These are phyloP conservation scores for Elachura formosa DNA, from an alignment of 2,113 vertebrate species.

Conservation along the genomic window DNA sequence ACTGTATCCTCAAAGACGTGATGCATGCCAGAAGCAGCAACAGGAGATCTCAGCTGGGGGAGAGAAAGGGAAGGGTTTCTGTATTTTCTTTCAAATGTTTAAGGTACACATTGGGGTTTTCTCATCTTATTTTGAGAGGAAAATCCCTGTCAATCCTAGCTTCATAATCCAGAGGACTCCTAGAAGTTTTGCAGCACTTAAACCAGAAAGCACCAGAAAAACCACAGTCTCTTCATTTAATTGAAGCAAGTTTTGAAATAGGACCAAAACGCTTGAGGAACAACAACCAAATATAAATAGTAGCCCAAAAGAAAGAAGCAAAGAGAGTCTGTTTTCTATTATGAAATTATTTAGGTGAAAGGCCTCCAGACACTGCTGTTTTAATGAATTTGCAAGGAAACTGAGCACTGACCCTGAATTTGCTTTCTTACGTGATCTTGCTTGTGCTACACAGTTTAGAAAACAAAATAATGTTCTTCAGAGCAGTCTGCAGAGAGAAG, in stretches of 20 bases:
- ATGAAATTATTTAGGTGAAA: slow-evolving; percentile 42
- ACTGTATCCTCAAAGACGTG: slow-evolving; percentile 66
- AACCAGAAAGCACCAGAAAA: slow-evolving; percentile 31
- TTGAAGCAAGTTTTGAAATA: slow-evolving; percentile 59
- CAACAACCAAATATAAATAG: slow-evolving; percentile 70
- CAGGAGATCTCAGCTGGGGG: slow-evolving; percentile 33
- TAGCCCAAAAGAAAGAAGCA: slow-evolving; percentile 65
- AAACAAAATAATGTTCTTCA: not conserved
- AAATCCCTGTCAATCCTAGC: not conserved
- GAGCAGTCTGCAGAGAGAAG: not conserved
- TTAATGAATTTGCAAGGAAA: slow-evolving; percentile 16
- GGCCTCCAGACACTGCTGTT: slow-evolving; percentile 1
- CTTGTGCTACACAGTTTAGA: not conserved
- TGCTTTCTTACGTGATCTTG: not conserved
- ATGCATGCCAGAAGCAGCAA: slow-evolving; percentile 62
- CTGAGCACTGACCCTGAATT: not conserved
- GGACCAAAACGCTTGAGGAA: slow-evolving; percentile 60
- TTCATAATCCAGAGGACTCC: not conserved
- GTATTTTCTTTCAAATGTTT: slow-evolving; percentile 26
- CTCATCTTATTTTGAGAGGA: not conserved
- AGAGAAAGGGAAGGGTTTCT: not conserved
- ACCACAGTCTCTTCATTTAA: slow-evolving; percentile 11
- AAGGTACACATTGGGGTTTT: not conserved
- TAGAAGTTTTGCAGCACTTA: not conserved
- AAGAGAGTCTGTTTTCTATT: slow-evolving; percentile 63